Base-by-base conservation (phyloP, 2,888 invertebrate genomes). In the Drosophila colorata region DNA sequence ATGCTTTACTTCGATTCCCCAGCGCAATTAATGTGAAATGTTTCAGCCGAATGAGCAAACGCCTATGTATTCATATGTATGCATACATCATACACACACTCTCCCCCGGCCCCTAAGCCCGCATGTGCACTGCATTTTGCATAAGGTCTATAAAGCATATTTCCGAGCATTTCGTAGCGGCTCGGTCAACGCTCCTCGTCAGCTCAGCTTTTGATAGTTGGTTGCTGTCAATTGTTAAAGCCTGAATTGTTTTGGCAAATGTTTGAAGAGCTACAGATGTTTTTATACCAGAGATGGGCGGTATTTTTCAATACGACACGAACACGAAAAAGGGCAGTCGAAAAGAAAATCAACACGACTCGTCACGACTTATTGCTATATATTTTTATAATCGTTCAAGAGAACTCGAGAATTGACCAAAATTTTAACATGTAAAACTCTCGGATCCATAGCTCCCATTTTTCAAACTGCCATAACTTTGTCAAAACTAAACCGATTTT, bases 21-120 rank as follows among this genome's bases (percentile, higher is more conserved):
- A 65, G 71, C 77, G 85, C 89, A 85, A 85, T 88, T 87, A 85
- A 85, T 88, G 88, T 85, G 82, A 88, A 87, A 85, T 88, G 85
- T 88, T 88, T 85, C 80, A 76, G 58, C 46, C 66, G 80, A 87
- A 57, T 74, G 68, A 74, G 59, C 87, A 69, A 51, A 67, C 43
- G 66, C 48, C 57, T n/a, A 44, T 23, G 13, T 37, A 35, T 23
- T 40, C 55, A 56, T 38, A 28, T 28, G 25, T 41, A 23, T 37
- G 20, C 44, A 25, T 18, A 11, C 46, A 28, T 20, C 20, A 33
- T 38, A 35, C 9, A 9, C 6, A 4, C 23, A 1, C 38, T 8
- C 4, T 1, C 5, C 11, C 2, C 16, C 11, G 13, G 9, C 18
- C 38, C 25, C 7, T 35, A 0, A 2, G 43, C 78, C 79, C 78